Evolutionary conservation across 2,888 invertebrate species (phyloP), one percentile per base, ranked within the genome.

Genomic region (Apoda limacodes): DNA sequence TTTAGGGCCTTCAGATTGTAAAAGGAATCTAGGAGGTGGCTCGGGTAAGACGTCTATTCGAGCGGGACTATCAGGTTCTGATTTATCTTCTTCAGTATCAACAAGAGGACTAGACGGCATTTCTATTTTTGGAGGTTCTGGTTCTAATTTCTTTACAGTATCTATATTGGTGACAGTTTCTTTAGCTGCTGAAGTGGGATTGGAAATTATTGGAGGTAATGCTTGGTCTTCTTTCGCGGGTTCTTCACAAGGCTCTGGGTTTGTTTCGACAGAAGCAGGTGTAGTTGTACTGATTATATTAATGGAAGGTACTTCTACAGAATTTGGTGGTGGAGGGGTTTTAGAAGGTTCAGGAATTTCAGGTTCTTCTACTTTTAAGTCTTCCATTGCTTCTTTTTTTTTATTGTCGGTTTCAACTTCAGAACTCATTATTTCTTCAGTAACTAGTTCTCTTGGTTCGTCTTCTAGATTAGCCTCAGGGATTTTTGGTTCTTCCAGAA

Each of bases 1-100:
- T 38, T 86, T 85, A 1, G 84, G 82, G 2, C 80, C 81, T 43
- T 81, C 80, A 3, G 81, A 71, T 40, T 81, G 80, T 7, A 81
- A 47, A 2, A 76, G 55, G 52, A 81, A 81, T 0, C 59, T 75
- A 2, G 76, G 72, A 0, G 81, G 81, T 2, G 81, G 80, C 39
- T 81, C 81, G 0, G 81, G 80, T n/a, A 81, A 40, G 0, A 75
- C 76, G 40, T 81, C 82, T 5, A 75, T 64, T n/a, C 80, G 51
- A 9, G 74, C 71, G 2, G 75, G 75, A 45, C 78, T 80, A 33
- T 82, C 82, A 0, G 80, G 80, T 39, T 82, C 82, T 1, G 76
- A 81, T 42, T 80, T 81, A 26, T 74, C 74, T 46, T 81, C 81
- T 40, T 80, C 80, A 0, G 78, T 74, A 28, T 80, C 78, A 20